phyloP scores from a whole-genome alignment of 2,113 vertebrate species.

The Podarcis raffonei region DNA sequence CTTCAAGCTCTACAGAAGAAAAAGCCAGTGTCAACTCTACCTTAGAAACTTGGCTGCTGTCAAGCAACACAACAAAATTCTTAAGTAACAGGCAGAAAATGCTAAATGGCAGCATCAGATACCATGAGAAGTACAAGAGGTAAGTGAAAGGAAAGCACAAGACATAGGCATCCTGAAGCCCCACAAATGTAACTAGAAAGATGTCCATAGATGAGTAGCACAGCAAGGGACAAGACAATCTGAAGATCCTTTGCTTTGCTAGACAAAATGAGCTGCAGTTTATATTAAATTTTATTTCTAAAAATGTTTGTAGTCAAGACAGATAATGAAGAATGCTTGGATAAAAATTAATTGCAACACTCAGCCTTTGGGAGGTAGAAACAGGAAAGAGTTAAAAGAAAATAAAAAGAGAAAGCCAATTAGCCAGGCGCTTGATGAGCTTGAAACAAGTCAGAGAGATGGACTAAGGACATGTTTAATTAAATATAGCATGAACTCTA shows the following conservation, averaged over 20 bases:
- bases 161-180: background rate
- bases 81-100: background rate
- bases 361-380: background rate
- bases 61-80: background rate
- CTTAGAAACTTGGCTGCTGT: background rate
- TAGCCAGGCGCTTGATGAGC: conserved; percentile 1
- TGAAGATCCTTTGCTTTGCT: background rate
- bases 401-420: background rate
- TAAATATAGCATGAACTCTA: conserved; percentile 36
- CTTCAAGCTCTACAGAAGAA: no score
- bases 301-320: background rate
- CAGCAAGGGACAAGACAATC: background rate
- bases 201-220: no score
- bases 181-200: no score
- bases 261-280: background rate
- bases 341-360: no score
- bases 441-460: conserved; percentile 21
- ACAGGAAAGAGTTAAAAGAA: background rate
- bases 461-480: conserved; percentile 41
- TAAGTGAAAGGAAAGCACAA: background rate
- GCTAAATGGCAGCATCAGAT: background rate
- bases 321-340: no score
- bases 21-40: no score
- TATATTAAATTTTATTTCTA: background rate
- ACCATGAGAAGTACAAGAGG: background rate